Conservation (phyloP, 2,888 invertebrate genomes). For the Eilema sororculum region DNA sequence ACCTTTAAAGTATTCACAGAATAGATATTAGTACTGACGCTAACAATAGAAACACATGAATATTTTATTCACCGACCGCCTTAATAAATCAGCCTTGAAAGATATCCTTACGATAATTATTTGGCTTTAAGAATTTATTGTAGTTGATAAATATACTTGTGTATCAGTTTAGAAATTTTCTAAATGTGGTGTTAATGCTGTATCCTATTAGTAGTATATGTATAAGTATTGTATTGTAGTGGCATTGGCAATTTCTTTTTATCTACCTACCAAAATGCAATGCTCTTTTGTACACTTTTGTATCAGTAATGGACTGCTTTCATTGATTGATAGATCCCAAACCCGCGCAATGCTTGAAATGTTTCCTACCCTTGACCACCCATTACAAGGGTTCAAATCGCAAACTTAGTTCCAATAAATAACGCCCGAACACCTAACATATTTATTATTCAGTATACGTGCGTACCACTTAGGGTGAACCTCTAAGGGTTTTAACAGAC, state of each 20-base stretch:
- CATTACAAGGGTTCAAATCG: slow-evolving; percentile 24
- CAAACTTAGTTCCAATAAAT: slow-evolving; percentile 32
- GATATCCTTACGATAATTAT: no score
- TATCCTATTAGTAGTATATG: no score
- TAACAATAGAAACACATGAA: no score
- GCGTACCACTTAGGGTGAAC: slow-evolving; percentile 24
- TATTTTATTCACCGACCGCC: no score
- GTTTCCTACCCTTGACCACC: slow-evolving; percentile 23
- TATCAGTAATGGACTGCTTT: slow-evolving; percentile 8
- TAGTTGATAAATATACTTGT: no score
- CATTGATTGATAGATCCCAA: slow-evolving; percentile 18
- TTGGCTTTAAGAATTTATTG: no score
- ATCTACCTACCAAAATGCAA: not conserved
- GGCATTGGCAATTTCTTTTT: not conserved
- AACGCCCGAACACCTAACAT: slow-evolving; percentile 29
- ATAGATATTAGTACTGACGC: no score
- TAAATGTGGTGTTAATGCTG: no score
- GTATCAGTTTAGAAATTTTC: no score
- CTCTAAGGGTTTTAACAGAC: slow-evolving; percentile 11
- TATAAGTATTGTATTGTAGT: no score
- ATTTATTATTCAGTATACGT: slow-evolving; percentile 46
- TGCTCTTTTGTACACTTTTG: slow-evolving; percentile 3
- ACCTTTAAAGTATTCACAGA: no score
- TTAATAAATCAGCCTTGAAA: no score
- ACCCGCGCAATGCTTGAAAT: slow-evolving; percentile 24